Base-by-base conservation (phyloP, 2,113 vertebrate genomes). In the Clarias macrocephalus region DNA sequence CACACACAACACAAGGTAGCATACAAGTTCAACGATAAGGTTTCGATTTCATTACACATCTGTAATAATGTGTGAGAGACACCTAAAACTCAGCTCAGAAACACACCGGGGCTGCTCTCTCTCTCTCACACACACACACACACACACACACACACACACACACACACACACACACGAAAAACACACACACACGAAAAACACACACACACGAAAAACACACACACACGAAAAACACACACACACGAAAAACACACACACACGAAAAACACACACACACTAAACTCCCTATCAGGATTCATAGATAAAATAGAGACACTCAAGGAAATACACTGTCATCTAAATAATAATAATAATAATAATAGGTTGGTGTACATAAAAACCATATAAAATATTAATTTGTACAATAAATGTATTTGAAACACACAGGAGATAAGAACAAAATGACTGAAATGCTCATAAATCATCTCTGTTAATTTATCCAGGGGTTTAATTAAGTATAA, bases 51-150 rank as follows among this genome's bases (percentile, higher is more conserved):
- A 33, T 66, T 25, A 25, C 1, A 11, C 30, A 68, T 68, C 28
- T 33, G n/a, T 68, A 30, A 28, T 30, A 28, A 68, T 15, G 15
- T 18, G n/a, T 33, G 28, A n/a, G n/a, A n/a, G n/a, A n/a, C n/a
- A n/a, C n/a, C n/a, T n/a, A n/a, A n/a, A n/a, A n/a, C n/a, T n/a
- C n/a, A n/a, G n/a, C n/a, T n/a, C n/a, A n/a, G n/a, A n/a, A n/a
- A n/a, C n/a, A n/a, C 56, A 79, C 33, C 85, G 59, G 60, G 42
- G 85, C 76, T 60, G 86, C 81, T 85, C 56, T 87, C 82, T 57
- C 82, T 82, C 85, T 33, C 88, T 87, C 85, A 84, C 23, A 52
- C 42, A 52, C 82, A n/a, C 54, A 86, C 28, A 81, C 37, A 42
- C 37, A 42, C 57, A 62, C 54, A 33, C 56, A 21, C 52, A 33